These are phyloP conservation scores for Accipiter virgatus DNA, from an alignment of 2,113 vertebrate genomes.

Conservation along the genomic window DNA sequence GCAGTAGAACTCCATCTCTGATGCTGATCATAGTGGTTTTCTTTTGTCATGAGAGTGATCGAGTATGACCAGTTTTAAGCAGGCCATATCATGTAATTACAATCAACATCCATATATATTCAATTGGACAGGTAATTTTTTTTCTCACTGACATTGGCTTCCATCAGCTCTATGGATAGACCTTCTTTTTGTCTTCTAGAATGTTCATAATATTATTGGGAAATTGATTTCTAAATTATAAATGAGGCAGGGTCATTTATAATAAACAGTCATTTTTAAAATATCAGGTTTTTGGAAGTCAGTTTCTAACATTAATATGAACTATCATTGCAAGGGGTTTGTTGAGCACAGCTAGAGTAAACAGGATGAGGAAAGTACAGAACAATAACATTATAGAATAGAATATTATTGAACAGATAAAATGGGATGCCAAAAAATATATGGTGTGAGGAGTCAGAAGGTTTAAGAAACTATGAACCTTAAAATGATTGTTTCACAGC, in stretches of 20 bases:
- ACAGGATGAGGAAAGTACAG: neutral
- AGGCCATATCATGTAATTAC: constrained; percentile 8
- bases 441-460: neutral
- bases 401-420: neutral
- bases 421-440: neutral
- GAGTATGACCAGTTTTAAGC: constrained; percentile 1
- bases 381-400: neutral
- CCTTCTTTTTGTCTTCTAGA: constrained; percentile 1
- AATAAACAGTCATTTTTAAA: neutral
- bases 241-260: neutral
- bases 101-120: neutral
- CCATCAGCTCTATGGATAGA: neutral
- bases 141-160: neutral
- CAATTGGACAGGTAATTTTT: neutral
- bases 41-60: neutral
- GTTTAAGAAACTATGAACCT: neutral
- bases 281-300: neutral
- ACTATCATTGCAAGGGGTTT: neutral
- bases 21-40: neutral
- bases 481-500: neutral
- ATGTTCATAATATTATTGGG: neutral
- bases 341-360: neutral
- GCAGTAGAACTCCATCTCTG: neutral
- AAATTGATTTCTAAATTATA: constrained; percentile 42
- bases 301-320: neutral